phyloP scores from a whole-genome alignment of 2,113 vertebrate species.

The Canis aureus region DNA sequence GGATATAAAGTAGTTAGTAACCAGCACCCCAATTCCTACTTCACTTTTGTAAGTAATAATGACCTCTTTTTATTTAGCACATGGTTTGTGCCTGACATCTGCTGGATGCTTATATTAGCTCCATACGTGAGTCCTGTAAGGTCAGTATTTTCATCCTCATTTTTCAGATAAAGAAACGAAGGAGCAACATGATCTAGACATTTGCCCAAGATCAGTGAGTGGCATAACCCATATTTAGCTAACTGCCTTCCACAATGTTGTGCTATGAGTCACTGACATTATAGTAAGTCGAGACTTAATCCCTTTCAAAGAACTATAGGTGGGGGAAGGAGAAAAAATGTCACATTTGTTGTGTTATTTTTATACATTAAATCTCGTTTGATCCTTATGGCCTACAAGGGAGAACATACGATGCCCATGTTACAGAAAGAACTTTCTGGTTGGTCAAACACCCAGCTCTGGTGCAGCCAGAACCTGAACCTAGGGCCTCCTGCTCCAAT shows the following conservation, averaged over 20 bases:
- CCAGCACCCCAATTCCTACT: not conserved
- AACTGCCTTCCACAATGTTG: not conserved
- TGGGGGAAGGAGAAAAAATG: not conserved
- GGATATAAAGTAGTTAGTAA: accelerated
- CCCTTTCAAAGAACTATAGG: not conserved
- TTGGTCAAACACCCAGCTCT: not conserved
- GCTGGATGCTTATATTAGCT: not conserved
- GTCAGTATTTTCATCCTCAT: not conserved
- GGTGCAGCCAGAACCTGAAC: not conserved
- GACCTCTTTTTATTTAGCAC: not conserved
- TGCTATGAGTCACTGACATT: not conserved
- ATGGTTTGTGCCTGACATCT: accelerated
- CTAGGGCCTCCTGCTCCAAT: not conserved
- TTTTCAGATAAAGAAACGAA: not conserved
- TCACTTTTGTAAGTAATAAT: not conserved
- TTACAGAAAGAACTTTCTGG: not conserved
- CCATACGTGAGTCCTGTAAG: not conserved
- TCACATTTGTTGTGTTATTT: not conserved
- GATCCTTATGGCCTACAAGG: not conserved
- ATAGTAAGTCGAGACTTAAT: not conserved
- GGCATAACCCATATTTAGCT: accelerated
- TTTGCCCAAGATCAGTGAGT: not conserved
- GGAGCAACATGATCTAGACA: not conserved
- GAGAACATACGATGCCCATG: not conserved
- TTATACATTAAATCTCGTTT: not conserved